Evolutionary conservation across 2,797 vertebrate genomes (phyloP).

Genomic region (Schizopygopsis pylzovi): DNA sequence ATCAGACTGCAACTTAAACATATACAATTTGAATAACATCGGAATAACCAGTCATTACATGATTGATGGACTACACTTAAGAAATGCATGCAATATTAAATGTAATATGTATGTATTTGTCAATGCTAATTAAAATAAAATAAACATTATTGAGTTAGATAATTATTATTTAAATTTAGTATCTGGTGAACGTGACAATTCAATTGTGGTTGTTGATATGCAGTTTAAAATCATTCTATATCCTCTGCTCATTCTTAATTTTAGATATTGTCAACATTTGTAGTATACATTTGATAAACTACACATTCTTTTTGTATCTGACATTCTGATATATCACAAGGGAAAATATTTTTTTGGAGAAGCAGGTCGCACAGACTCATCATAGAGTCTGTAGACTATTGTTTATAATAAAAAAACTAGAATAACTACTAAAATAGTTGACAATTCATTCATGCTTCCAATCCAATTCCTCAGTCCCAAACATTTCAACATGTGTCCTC

Average conservation of each 20-base stretch:
- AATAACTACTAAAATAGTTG: neutral
- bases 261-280: neutral
- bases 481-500: constrained; percentile 1
- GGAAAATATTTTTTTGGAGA: neutral
- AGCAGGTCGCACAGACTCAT: neutral
- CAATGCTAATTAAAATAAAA: neutral
- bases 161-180: neutral
- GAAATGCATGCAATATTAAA: neutral
- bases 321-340: neutral
- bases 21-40: neutral
- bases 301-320: neutral
- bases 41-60: neutral
- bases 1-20: neutral
- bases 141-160: neutral
- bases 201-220: neutral
- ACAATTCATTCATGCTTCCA: neutral
- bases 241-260: neutral
- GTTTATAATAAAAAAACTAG: neutral
- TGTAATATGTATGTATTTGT: neutral
- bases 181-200: neutral
- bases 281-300: neutral
- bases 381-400: neutral
- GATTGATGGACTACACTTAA: neutral
- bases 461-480: neutral
- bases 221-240: neutral